Base-by-base conservation (phyloP, 2,113 vertebrate species). In the Excalfactoria chinensis region DNA sequence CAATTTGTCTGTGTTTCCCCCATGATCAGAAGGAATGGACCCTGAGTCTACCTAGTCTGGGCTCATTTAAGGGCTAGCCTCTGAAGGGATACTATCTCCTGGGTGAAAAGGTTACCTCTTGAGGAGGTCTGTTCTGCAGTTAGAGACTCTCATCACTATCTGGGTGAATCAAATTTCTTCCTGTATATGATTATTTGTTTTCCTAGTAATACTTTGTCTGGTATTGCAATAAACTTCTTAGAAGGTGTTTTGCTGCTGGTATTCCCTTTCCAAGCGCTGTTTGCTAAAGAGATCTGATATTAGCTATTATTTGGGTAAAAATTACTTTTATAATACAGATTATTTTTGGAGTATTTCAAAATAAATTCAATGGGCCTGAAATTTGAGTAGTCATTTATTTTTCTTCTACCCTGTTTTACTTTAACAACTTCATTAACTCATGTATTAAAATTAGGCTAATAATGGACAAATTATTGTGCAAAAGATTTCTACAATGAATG, bases 391-490 rank as follows among this genome's bases (percentile, higher is more conserved):
- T 41, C 4, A 19, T 30, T 12, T 84, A 22, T 21, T 68, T 84
- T 86, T 58, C 49, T 70, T 83, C 58, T 66, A 71, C 9, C 9
- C 69, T 25, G 35, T 86, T 93, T 93, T 79, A 67, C 25, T 87
- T 3, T 9, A 64, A 14, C 11, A 86, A 71, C 13, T 41, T 28
- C 35, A 91, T 26, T 63, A 20, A 90, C 67, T 77, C 7, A 70
- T 87, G 93, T 93, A 66, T 78, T 95, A 79, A 85, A 92, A 96
- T 94, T 77, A 95, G 6, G 13, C 15, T 82, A 51, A 46, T 63
- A 72, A 56, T 34, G 30, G 58, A 48, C 34, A 70, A 30, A 40
- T 88, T 84, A 34, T 71, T 94, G 92, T 91, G 30, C 92, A 93
- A 34, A 67, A 23, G 25, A 78, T 7, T 44, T 93, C 25, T 78